Conservation (phyloP, 2,888 invertebrate genomes). For the Mystacides longicornis region DNA sequence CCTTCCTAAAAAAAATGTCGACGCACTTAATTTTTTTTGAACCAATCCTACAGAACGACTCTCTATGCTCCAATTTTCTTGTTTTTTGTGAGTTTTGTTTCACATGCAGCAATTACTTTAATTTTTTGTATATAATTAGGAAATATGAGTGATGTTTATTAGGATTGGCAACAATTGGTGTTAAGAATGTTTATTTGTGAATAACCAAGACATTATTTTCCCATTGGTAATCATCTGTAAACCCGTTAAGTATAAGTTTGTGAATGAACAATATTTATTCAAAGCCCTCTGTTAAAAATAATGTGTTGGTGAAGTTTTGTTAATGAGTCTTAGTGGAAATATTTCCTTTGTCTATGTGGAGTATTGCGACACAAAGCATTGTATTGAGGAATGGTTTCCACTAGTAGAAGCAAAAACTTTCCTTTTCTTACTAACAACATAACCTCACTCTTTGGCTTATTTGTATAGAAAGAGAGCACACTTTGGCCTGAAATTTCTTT, state of each 20-base stretch:
- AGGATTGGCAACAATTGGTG: too few species aligned
- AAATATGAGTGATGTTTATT: too few species aligned
- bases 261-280: background rate
- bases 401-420: constrained; percentile 24
- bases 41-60: too few species aligned
- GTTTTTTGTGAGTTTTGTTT: too few species aligned
- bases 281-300: background rate
- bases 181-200: too few species aligned
- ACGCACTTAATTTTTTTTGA: too few species aligned
- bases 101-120: too few species aligned
- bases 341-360: background rate
- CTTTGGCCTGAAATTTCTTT: constrained; percentile 24
- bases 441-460: constrained; percentile 25
- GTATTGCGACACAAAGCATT: background rate
- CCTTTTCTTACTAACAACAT: constrained; percentile 23
- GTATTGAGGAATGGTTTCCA: background rate
- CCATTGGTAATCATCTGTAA: background rate
- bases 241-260: background rate
- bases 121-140: too few species aligned
- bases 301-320: background rate
- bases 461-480: constrained; percentile 27
- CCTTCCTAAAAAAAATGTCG: too few species aligned
- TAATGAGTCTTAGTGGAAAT: background rate
- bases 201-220: background rate
- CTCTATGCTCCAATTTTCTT: too few species aligned